A percentile compares a stretch with the other conserved stretches of the same genome.
Conservation (phyloP, 2,113 vertebrate species). For the Aythya baeri region DNA sequence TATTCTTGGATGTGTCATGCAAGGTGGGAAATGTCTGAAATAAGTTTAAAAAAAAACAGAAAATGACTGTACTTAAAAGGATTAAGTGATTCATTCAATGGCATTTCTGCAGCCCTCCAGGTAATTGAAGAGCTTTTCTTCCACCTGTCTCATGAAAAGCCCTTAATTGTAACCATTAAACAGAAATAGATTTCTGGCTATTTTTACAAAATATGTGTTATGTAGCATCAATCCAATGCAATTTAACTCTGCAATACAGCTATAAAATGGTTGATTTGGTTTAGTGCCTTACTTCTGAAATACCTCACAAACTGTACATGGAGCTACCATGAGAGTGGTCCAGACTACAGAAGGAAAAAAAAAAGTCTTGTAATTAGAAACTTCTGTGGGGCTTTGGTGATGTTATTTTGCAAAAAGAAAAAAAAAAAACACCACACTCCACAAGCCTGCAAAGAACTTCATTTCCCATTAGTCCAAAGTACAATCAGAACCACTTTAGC, state of each 20-base stretch:
- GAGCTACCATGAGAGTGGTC: neutral
- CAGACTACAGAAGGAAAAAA: neutral
- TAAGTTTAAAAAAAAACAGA: neutral
- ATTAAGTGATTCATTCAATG: conserved; percentile 47
- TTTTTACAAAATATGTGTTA: conserved; percentile 31
- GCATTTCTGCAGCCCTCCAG: conserved; percentile 46
- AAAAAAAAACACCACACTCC: neutral
- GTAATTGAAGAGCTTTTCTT: conserved; percentile 52
- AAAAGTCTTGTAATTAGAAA: neutral
- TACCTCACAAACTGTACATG: neutral
- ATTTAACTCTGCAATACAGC: conserved; percentile 21
- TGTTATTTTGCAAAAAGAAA: neutral
- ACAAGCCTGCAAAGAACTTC: neutral
- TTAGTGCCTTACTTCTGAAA: neutral
- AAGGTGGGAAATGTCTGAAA: neutral
- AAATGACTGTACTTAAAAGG: conserved; percentile 34
- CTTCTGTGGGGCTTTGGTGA: neutral
- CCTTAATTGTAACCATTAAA: conserved; percentile 18
- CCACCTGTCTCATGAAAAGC: neutral
- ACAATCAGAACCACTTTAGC: neutral
- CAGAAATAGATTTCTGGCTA: conserved; percentile 31
- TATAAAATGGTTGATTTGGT: conserved; percentile 44
- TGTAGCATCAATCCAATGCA: neutral
- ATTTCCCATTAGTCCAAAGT: neutral
- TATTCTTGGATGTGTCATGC: neutral